Percentiles rank a stretch among this genome's conserved stretches.
phyloP scores from a whole-genome alignment of 2,113 vertebrate genomes.

The Megaceryle maxima region DNA sequence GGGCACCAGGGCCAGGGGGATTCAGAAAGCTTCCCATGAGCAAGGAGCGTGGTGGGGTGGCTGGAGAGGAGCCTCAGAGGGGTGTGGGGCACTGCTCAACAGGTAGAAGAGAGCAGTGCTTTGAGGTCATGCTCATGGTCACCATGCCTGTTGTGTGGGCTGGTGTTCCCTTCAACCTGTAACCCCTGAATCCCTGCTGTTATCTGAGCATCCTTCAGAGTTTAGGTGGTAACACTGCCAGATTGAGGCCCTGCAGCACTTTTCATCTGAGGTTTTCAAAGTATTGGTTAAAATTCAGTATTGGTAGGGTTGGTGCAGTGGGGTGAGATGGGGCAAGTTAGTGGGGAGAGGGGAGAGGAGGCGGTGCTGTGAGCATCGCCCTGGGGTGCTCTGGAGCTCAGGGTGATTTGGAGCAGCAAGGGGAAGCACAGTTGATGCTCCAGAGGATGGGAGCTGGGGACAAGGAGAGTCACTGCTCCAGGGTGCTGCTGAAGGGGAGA shows the following conservation, averaged over 20 bases:
- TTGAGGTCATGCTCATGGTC: not conserved
- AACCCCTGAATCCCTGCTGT: not conserved
- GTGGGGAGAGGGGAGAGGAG: not conserved
- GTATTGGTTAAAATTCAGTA: not conserved
- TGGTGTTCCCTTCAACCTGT: not conserved
- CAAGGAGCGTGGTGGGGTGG: not conserved
- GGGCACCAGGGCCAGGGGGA: rapidly evolving
- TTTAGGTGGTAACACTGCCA: rapidly evolving
- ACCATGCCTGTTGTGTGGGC: rapidly evolving
- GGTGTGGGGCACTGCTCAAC: not conserved
- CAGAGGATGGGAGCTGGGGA: not conserved
- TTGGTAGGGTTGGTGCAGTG: not conserved
- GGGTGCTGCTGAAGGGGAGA: not conserved
- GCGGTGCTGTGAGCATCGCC: rapidly evolving
- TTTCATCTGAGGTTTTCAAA: not conserved
- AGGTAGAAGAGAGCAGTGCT: not conserved
- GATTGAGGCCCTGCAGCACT: not conserved
- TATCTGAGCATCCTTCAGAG: not conserved
- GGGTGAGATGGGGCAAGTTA: not conserved
- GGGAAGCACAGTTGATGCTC: not conserved
- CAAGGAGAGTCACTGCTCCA: rapidly evolving
- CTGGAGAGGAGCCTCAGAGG: not conserved
- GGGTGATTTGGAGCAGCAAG: not conserved
- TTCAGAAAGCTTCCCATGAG: rapidly evolving
- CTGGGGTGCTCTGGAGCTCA: not conserved